Base-by-base conservation (phyloP, 2,113 vertebrate species). In the Cyanoramphus novaezelandiae region DNA sequence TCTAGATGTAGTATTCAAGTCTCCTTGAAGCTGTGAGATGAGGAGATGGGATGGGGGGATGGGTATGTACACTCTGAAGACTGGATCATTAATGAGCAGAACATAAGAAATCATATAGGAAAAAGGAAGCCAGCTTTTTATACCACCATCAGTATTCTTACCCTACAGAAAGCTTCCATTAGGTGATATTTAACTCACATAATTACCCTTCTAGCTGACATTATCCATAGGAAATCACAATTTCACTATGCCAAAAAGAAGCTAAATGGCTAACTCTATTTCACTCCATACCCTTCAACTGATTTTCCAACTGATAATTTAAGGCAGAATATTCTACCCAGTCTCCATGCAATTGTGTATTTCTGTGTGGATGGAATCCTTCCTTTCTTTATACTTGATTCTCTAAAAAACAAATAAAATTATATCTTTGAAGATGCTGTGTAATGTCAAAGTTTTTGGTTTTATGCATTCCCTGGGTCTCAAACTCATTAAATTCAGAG, bases 171-270 rank as follows among this genome's bases (percentile, higher is more conserved):
- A 84, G 65, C 35, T 88, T 78, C 63, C 57, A 67, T 92, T 62
- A 60, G 13, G 49, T 43, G 57, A 82, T 81, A 77, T 82, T 93
- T 95, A 81, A 68, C 46, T 78, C 79, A 35, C 50, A 80, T 88
- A 74, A 95, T 91, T 95, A 50, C 41, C 79, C 90, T 93, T 80
- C 57, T 90, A 60, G 25, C 37, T 80, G 60, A 81, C 85, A 60
- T 81, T 90, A 90, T 74, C 60, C 60, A 57, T 24, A 80, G 70
- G 78, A 95, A 93, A 75, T 71, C 88, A 92, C 46, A 79, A 65
- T 62, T 88, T 96, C 53, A 23, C 80, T 87, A 74, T 52, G 23
- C 76, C 75, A 95, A 53, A 75, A 94, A 60, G 57, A 93, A 50
- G 41, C 21, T 91, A 77, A 95, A 65, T 84, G 68, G 62, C 52